A percentile compares a stretch with the other conserved stretches of the same genome.
These are phyloP conservation scores for Pristionchus maxplancki DNA, from an alignment of 2,888 invertebrate genomes.

Conservation along the genomic window DNA sequence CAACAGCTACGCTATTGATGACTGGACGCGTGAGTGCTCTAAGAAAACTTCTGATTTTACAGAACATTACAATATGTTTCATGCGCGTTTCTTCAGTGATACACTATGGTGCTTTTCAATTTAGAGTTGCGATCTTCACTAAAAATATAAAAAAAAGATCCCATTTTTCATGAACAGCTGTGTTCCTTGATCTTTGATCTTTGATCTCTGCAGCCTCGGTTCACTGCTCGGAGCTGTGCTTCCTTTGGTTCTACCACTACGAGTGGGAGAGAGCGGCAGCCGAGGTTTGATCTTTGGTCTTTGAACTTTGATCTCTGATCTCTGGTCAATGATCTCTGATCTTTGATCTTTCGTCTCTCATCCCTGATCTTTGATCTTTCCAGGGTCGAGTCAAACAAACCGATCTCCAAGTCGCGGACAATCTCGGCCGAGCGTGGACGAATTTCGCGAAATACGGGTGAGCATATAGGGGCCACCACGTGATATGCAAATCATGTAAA, in stretches of 20 bases:
- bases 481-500: no score
- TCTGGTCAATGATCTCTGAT: background rate
- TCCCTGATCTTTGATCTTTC: background rate
- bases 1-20: background rate
- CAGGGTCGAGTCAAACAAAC: background rate
- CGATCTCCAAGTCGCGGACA: conserved; percentile 5
- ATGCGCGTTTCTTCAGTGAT: background rate
- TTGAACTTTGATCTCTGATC: background rate
- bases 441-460: conserved; percentile 48
- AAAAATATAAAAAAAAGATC: background rate
- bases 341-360: background rate
- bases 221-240: conserved; percentile 12
- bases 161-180: background rate
- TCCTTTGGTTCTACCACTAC: conserved; percentile 42
- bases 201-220: background rate
- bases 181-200: background rate
- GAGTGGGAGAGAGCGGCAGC: background rate
- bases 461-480: no score
- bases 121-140: background rate
- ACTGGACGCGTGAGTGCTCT: background rate
- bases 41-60: background rate
- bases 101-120: background rate
- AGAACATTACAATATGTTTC: background rate
- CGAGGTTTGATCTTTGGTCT: background rate
- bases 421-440: conserved; percentile 1